Evolutionary conservation across 2,888 invertebrate genomes (phyloP).

Genomic region (Drosophila atripex): DNA sequence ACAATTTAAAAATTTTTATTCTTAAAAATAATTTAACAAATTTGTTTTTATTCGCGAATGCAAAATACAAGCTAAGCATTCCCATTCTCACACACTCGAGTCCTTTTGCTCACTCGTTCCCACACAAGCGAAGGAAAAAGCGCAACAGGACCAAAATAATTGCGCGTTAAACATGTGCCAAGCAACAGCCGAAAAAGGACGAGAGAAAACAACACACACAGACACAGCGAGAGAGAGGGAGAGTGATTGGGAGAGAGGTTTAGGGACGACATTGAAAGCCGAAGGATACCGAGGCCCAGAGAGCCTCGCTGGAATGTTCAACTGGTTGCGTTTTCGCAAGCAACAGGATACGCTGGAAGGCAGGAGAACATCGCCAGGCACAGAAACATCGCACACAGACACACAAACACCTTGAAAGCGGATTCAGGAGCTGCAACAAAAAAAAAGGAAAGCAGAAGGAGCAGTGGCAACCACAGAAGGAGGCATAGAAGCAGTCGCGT

Average conservation of each 20-base stretch:
- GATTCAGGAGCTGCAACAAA: constrained; percentile 26
- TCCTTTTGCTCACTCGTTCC: constrained; percentile 22
- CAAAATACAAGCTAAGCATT: constrained; percentile 13
- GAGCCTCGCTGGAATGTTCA: constrained; percentile 70
- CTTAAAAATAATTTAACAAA: background rate
- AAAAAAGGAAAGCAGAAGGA: constrained; percentile 20
- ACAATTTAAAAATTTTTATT: background rate
- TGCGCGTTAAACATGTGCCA: constrained; percentile 78
- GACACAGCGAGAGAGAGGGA: constrained; percentile 7
- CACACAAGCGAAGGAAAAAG: constrained; percentile 58
- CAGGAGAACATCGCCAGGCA: constrained; percentile 64
- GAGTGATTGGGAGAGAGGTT: constrained; percentile 4
- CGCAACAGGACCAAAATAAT: constrained; percentile 79
- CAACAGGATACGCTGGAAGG: constrained; percentile 77
- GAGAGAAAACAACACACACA: background rate
- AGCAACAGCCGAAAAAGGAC: constrained; percentile 51
- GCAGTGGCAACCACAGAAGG: constrained; percentile 8
- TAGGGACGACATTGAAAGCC: constrained; percentile 42
- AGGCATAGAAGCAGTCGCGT: constrained; percentile 65
- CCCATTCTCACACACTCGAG: constrained; percentile 5
- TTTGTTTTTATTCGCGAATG: background rate
- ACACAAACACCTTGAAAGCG: constrained; percentile 1
- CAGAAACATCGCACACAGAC: constrained; percentile 61
- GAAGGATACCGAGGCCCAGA: constrained; percentile 51
- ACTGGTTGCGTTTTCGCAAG: constrained; percentile 75